A percentile compares a stretch with the other conserved stretches of the same genome.
These are phyloP conservation scores for Nemurella pictetii DNA, from an alignment of 2,888 invertebrate genomes.

Conservation along the genomic window DNA sequence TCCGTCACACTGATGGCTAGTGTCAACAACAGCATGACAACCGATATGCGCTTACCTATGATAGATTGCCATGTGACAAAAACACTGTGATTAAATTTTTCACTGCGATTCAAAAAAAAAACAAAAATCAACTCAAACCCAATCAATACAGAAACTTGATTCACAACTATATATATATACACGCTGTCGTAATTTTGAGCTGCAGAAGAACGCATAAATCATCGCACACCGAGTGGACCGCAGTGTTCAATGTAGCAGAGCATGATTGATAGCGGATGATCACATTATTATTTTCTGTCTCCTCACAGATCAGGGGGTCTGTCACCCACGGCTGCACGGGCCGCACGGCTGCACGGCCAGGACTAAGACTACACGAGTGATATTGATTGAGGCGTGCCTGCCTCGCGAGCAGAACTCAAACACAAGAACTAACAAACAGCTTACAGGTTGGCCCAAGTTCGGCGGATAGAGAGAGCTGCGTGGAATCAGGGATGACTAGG, in stretches of 20 bases:
- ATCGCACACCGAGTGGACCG: neutral
- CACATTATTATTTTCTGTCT: neutral
- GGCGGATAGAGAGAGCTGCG: neutral
- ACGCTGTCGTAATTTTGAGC: neutral
- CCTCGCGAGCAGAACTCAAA: conserved; percentile 20
- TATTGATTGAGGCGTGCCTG: conserved; percentile 46
- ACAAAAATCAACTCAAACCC: neutral
- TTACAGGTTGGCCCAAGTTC: neutral
- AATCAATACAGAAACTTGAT: neutral
- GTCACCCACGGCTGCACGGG: neutral
- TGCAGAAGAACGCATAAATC: neutral
- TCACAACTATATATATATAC: neutral
- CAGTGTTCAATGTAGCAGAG: neutral
- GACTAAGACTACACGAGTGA: conserved; percentile 35
- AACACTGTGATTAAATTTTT: neutral
- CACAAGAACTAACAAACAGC: neutral
- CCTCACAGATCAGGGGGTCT: neutral
- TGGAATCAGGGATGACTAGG: neutral
- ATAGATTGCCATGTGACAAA: neutral
- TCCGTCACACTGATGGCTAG: neutral
- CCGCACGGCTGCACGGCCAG: neutral
- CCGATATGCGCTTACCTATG: neutral
- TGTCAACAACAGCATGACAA: neutral
- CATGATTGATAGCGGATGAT: neutral
- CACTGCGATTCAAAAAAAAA: no score